Evolutionary conservation across 2,888 invertebrate species (phyloP), one percentile per base, ranked within the genome.

Genomic region (Linyphia triangularis): DNA sequence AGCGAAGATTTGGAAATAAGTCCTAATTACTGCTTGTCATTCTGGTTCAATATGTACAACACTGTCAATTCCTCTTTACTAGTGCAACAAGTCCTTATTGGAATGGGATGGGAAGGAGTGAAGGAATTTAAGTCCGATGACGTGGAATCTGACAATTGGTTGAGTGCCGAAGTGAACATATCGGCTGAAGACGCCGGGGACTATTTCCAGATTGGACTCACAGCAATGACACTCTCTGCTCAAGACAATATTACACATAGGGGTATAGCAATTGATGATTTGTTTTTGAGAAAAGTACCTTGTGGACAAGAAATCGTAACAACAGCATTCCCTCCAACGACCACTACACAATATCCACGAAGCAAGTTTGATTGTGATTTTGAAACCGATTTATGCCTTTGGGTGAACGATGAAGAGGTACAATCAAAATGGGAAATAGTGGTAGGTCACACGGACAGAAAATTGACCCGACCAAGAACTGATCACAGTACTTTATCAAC

Each of bases 211-310:
- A 33, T 90, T 3, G 86, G 77, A 16, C 19, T 90, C 1, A 77
- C 82, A 19, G 89, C 89, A 2, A n/a, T 69, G 24, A 28, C 75
- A 6, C 24, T 16, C 13, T 33, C n/a, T 24, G 75, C 40, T 26
- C 72, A 72, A 43, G 86, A 89, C 13, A 83, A 85, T 28, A 9
- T 24, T 7, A 85, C 88, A 1, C 51, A 67, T 10, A 43, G 85
- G 16, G 89, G 90, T 19, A 83, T 90, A 33, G 90, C 90, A 33
- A 22, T 90, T 22, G 90, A 90, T 59, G 90, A 90, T 79, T 19
- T 90, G 1, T 79, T 69, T n/a, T 69, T 90, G 7, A n/a, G 37
- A 16, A 57, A 57, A 30, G 28, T 79, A 26, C 61, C 10, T 2
- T 90, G 90, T 69, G 90, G 90, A 0, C 4, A 28, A 9, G 63